Evolutionary conservation across 2,888 invertebrate species (phyloP).

Genomic region (Aporophyla nigra): DNA sequence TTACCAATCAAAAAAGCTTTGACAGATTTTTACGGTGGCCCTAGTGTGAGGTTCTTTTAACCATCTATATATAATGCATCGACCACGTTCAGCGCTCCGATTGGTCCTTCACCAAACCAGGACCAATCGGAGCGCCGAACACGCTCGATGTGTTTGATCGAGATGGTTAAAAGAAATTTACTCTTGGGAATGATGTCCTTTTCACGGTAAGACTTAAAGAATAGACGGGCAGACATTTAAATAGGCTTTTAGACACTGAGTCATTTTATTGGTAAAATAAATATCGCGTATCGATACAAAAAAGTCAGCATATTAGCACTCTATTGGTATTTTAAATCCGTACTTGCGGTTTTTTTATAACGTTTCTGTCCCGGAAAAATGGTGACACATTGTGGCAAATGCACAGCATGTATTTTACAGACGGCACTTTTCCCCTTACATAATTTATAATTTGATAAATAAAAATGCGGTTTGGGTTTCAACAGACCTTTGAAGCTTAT

Average conservation of each 20-base stretch:
- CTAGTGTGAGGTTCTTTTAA: too few relatives aligned
- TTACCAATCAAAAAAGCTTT: background rate
- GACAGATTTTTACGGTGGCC: background rate
- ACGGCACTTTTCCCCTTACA: background rate
- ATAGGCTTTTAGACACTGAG: background rate
- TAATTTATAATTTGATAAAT: too few relatives aligned
- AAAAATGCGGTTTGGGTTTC: background rate
- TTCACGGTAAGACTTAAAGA: background rate
- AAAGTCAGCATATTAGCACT: slow-evolving; percentile 13
- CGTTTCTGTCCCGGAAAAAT: slow-evolving; percentile 17
- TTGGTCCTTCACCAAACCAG: too few relatives aligned
- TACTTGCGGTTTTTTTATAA: slow-evolving; percentile 18
- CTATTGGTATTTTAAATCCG: slow-evolving; percentile 17
- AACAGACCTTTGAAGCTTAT: background rate
- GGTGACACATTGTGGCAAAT: slow-evolving; percentile 19
- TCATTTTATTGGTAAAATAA: slow-evolving; percentile 12
- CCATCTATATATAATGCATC: too few relatives aligned
- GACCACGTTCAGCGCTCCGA: too few relatives aligned
- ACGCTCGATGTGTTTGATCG: too few relatives aligned
- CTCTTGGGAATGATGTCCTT: too few relatives aligned
- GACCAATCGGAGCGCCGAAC: too few relatives aligned
- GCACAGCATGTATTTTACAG: background rate
- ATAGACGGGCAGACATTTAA: background rate
- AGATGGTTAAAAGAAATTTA: too few relatives aligned
- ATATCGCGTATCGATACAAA: background rate